phyloP scores from a whole-genome alignment of 2,113 vertebrate genomes.

The Tupaia chinensis region DNA sequence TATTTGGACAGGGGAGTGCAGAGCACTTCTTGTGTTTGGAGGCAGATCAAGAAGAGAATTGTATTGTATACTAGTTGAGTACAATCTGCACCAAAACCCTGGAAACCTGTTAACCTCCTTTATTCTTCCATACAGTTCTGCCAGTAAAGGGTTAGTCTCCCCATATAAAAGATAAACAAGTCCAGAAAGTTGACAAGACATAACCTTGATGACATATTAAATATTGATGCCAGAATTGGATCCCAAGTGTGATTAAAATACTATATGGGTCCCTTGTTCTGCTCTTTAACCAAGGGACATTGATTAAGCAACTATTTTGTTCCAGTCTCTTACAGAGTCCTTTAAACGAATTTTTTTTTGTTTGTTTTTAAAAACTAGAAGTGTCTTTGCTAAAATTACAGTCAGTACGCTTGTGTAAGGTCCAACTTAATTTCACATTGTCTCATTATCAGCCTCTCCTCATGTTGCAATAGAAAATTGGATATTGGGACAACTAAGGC shows the following conservation, averaged over 20 bases:
- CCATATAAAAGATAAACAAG: background rate
- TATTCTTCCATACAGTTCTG: background rate
- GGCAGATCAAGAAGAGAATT: background rate
- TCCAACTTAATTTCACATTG: slow-evolving; percentile 31
- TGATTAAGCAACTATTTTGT: background rate
- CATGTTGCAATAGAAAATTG: slow-evolving; percentile 33
- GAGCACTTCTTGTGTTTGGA: background rate
- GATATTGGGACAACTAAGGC: background rate
- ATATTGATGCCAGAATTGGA: background rate
- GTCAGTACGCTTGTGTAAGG: slow-evolving; percentile 8
- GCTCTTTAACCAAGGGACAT: background rate
- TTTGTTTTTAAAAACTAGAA: background rate
- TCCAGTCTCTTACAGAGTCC: background rate
- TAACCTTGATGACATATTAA: background rate
- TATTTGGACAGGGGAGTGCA: background rate
- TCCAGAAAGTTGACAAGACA: background rate
- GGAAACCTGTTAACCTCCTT: background rate
- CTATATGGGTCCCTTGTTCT: slow-evolving; percentile 8
- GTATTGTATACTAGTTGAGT: background rate
- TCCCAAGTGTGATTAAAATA: slow-evolving; percentile 1
- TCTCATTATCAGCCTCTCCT: slow-evolving; percentile 18
- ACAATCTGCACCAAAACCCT: background rate
- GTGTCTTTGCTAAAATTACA: slow-evolving; percentile 4
- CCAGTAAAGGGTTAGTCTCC: background rate
- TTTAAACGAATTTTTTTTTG: slow-evolving; percentile 9